phyloP scores from a whole-genome alignment of 2,797 vertebrate genomes.

The Pangasius djambal region DNA sequence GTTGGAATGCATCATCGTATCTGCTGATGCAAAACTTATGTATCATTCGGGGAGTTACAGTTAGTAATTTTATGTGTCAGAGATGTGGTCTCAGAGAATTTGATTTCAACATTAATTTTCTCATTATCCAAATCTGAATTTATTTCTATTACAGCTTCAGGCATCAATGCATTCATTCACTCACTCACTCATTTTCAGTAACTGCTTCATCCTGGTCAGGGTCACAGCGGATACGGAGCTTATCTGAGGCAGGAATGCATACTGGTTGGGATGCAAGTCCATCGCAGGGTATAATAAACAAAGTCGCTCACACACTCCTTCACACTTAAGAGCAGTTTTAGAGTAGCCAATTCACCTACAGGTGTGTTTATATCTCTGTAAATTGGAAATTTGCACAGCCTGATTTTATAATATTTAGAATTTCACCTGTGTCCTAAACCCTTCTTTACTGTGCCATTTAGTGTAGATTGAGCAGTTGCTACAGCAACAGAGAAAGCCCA shows the following conservation, averaged over 20 bases:
- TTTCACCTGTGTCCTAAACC: not conserved
- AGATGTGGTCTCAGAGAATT: not conserved
- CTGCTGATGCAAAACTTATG: not conserved
- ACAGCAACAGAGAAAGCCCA: slow-evolving; percentile 31
- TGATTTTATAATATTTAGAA: not conserved
- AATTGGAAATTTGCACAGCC: not conserved
- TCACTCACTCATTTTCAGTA: not conserved
- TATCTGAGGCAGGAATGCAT: not conserved
- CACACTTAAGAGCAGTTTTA: not conserved
- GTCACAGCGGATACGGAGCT: not conserved
- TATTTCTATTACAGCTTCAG: not conserved
- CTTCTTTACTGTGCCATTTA: not conserved
- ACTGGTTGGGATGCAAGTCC: not conserved
- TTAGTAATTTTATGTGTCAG: not conserved
- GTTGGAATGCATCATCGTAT: not conserved
- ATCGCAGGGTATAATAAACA: not conserved
- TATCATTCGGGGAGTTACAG: not conserved
- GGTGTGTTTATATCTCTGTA: not conserved
- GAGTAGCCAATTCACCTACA: not conserved
- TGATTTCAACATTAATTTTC: not conserved
- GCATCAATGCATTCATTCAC: not conserved
- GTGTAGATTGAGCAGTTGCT: slow-evolving; percentile 22
- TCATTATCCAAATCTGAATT: not conserved
- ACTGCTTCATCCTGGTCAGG: not conserved
- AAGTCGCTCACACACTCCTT: not conserved